Conservation (phyloP, 2,888 invertebrate genomes). For the Tetragonula carbonaria region DNA sequence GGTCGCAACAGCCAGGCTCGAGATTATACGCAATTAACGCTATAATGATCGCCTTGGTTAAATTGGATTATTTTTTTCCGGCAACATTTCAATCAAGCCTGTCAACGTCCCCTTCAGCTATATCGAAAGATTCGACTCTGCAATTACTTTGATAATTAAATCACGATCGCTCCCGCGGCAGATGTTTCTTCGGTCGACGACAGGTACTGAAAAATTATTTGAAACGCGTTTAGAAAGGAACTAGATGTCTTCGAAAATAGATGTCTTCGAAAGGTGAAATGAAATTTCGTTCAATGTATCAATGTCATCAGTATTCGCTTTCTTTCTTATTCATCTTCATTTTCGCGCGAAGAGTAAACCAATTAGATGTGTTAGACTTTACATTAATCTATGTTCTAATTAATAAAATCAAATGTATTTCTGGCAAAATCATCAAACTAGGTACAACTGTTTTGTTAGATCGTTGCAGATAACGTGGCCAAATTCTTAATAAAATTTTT, state of each 20-base stretch:
- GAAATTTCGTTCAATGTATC: not conserved
- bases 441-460: too few species aligned
- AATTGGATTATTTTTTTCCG: conserved; percentile 83
- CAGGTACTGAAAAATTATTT: conserved; percentile 23
- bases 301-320: not conserved
- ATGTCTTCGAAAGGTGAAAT: not conserved
- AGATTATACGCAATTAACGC: conserved; percentile 82
- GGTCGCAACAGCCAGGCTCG: conserved; percentile 60
- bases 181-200: conserved; percentile 50
- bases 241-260: not conserved
- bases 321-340: not conserved
- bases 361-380: not conserved
- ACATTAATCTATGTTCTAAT: not conserved
- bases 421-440: not conserved
- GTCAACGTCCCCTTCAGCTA: conserved; percentile 82
- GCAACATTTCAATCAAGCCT: conserved; percentile 83
- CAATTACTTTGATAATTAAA: conserved; percentile 83
- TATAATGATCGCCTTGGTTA: conserved; percentile 78
- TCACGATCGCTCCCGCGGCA: conserved; percentile 76
- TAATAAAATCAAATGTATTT: not conserved
- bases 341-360: not conserved
- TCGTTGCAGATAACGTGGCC: too few species aligned
- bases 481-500: too few species aligned
- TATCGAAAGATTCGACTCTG: conserved; percentile 81
- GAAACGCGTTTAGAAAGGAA: not conserved